Evolutionary conservation across 2,113 vertebrate genomes (phyloP).

Genomic region (Rhodinocichla rosea): DNA sequence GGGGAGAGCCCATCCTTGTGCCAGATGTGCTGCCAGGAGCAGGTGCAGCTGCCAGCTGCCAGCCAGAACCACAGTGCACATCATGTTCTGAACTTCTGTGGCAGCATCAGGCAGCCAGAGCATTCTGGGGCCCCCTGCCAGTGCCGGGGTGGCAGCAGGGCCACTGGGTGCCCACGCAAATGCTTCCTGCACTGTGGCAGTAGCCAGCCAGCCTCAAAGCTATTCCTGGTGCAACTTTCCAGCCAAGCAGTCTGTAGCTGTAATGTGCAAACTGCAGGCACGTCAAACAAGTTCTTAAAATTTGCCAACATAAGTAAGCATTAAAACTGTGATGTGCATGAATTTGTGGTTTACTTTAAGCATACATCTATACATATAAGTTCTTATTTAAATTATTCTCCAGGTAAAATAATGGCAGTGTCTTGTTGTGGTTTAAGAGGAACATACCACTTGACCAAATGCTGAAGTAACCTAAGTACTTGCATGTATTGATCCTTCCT

Average conservation of each 20-base stretch:
- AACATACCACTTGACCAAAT: neutral
- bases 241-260: neutral
- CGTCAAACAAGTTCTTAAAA: neutral
- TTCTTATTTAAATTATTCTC: neutral
- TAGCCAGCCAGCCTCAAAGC: neutral
- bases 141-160: fast-evolving
- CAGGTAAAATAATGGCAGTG: neutral
- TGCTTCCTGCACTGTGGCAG: neutral
- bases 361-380: fast-evolving
- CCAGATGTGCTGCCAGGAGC: neutral
- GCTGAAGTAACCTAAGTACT: neutral
- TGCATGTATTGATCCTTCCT: neutral
- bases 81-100: neutral
- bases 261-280: neutral
- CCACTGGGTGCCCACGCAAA: neutral
- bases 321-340: neutral
- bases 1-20: neutral
- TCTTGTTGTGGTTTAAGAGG: neutral
- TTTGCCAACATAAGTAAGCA: neutral
- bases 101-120: neutral
- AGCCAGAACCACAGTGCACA: neutral
- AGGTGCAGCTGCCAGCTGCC: neutral
- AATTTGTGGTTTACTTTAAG: neutral
- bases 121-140: neutral
- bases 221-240: neutral